Percentiles rank a stretch among this genome's conserved stretches.
Conservation (phyloP, 2,888 invertebrate species). For the Ferdinandea cuprea region DNA sequence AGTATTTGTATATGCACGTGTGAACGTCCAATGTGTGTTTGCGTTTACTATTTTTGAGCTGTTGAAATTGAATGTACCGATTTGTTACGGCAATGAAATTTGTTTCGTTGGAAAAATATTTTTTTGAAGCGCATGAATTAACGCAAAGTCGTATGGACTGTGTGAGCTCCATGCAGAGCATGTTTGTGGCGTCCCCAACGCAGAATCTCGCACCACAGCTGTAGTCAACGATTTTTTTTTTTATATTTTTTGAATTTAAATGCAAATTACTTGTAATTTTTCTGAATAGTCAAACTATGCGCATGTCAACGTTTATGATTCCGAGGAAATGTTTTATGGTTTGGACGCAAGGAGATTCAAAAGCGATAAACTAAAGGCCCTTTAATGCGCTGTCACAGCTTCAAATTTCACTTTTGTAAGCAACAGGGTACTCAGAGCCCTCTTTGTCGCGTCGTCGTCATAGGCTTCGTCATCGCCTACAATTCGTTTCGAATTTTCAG, state of each 20-base stretch:
- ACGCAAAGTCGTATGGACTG: background rate
- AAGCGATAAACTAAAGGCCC: constrained; percentile 73
- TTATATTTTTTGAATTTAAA: constrained; percentile 64
- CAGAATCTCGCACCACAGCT: background rate
- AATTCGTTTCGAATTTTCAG: constrained; percentile 66
- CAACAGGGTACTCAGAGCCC: constrained; percentile 22
- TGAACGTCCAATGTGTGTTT: too few species aligned
- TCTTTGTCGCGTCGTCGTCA: constrained; percentile 11
- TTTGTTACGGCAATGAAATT: constrained; percentile 58
- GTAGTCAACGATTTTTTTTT: background rate
- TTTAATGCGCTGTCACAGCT: constrained; percentile 72
- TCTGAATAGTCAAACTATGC: constrained; percentile 66
- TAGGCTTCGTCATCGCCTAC: constrained; percentile 54
- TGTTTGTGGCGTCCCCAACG: constrained; percentile 53
- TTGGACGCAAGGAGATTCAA: constrained; percentile 58
- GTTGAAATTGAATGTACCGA: constrained; percentile 17
- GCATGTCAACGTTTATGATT: constrained; percentile 74
- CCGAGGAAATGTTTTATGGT: constrained; percentile 64
- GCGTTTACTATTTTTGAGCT: constrained; percentile 16
- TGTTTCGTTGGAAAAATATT: constrained; percentile 44
- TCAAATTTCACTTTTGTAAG: constrained; percentile 70
- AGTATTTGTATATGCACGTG: constrained; percentile 14
- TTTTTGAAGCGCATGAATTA: constrained; percentile 20
- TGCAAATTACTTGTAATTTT: constrained; percentile 71
- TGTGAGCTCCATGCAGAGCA: constrained; percentile 45